Evolutionary conservation across 2,113 vertebrate species (phyloP).

Genomic region (Otolemur garnettii): DNA sequence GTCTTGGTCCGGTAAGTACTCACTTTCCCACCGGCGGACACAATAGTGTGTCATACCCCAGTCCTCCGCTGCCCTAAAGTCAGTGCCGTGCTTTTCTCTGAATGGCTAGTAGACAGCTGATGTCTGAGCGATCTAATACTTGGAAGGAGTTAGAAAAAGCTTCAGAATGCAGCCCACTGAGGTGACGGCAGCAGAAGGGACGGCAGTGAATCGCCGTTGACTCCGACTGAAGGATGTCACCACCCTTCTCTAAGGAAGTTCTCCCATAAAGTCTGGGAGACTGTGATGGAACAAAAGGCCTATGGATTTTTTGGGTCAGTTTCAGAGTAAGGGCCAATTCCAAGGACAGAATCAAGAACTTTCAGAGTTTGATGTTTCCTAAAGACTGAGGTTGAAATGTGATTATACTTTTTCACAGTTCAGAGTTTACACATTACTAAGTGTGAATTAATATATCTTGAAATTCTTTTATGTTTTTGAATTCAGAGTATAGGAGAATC

Average conservation of each 20-base stretch:
- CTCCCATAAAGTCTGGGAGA: background rate
- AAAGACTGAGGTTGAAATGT: background rate
- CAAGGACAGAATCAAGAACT: background rate
- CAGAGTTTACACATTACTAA: background rate
- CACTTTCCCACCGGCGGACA: background rate
- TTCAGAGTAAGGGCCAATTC: background rate
- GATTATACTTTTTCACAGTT: background rate
- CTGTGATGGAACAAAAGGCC: background rate
- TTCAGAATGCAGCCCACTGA: background rate
- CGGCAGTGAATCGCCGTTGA: background rate
- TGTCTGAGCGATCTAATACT: background rate
- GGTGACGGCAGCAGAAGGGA: background rate
- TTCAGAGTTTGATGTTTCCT: conserved; percentile 3
- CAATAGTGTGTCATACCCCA: background rate
- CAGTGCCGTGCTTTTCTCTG: background rate
- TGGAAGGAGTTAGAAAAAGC: background rate
- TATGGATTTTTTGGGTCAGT: background rate
- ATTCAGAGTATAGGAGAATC: background rate
- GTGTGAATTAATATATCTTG: background rate
- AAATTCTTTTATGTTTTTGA: conserved; percentile 23
- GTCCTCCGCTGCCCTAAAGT: background rate
- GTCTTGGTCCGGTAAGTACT: background rate
- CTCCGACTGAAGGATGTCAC: background rate
- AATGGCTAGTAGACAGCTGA: background rate
- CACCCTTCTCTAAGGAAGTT: background rate